These are phyloP conservation scores for Sisor rabdophorus DNA, from an alignment of 2,113 vertebrate species.

Conservation along the genomic window DNA sequence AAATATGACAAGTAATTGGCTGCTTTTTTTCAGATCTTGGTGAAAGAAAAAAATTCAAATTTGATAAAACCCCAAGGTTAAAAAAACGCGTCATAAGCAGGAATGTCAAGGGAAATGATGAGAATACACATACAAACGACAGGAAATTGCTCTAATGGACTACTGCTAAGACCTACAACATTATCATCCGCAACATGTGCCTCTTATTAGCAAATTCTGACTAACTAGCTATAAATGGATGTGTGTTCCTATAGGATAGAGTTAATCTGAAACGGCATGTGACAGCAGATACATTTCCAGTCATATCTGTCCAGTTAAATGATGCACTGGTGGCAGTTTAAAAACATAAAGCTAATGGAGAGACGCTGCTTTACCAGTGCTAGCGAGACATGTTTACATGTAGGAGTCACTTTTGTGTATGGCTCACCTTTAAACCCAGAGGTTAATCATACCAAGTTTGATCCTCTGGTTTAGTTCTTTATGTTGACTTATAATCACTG, in stretches of 20 bases:
- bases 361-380: slow-evolving; percentile 6
- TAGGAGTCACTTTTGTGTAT: slow-evolving; percentile 10
- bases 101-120: slow-evolving; percentile 35
- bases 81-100: background rate
- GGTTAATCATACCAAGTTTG: background rate
- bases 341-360: slow-evolving; percentile 28
- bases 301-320: background rate
- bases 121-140: slow-evolving; percentile 22
- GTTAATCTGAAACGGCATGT: background rate
- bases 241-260: slow-evolving; percentile 4
- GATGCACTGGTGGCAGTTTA: background rate
- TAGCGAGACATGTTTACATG: background rate
- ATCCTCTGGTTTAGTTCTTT: too few relatives aligned
- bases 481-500: too few relatives aligned
- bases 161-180: background rate
- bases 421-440: background rate
- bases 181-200: slow-evolving; percentile 30
- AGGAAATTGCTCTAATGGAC: slow-evolving; percentile 29
- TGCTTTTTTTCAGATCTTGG: background rate
- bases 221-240: slow-evolving; percentile 29
- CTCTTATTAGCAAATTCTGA: slow-evolving; percentile 10
- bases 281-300: background rate
- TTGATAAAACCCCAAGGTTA: background rate
- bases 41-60: background rate
- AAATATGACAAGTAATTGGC: background rate